Evolutionary conservation across 2,797 vertebrate species (phyloP).

Genomic region (Setipinna tenuifilis): DNA sequence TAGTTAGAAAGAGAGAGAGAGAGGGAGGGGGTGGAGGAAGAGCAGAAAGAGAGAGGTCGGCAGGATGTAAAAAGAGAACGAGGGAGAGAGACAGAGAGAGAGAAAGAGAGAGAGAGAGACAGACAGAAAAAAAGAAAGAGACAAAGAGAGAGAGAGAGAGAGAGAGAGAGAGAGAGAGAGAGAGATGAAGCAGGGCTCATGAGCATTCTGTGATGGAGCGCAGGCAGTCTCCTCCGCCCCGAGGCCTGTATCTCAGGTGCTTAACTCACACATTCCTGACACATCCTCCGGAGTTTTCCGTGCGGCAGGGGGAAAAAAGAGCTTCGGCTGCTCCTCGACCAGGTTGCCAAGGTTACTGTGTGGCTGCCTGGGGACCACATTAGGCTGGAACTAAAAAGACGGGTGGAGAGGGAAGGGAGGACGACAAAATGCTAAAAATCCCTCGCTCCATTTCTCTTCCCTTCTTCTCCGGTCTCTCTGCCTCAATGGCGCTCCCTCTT

Average conservation of each 20-base stretch:
- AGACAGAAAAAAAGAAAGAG: background rate
- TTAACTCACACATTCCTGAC: constrained; percentile 37
- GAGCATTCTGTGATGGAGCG: constrained; percentile 24
- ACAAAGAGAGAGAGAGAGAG: no score
- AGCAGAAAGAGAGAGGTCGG: no score
- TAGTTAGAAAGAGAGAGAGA: no score
- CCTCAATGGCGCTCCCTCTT: background rate
- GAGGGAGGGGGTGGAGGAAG: no score
- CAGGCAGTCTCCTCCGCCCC: constrained; percentile 9
- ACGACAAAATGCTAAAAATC: constrained; percentile 25
- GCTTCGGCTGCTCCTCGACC: constrained; percentile 38
- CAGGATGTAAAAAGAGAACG: no score
- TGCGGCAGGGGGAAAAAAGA: constrained; percentile 30
- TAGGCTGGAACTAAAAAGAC: constrained; percentile 29
- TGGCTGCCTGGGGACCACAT: constrained; percentile 37
- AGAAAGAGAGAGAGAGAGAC: no score
- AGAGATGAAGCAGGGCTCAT: background rate
- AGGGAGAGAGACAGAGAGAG: no score
- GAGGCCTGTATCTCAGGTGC: constrained; percentile 31
- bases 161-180: no score
- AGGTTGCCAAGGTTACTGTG: constrained; percentile 50
- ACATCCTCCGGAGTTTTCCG: constrained; percentile 41
- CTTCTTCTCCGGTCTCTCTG: background rate
- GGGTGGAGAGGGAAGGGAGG: background rate
- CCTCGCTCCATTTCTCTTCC: background rate